These are phyloP conservation scores for Acridotheres tristis DNA, from an alignment of 2,797 vertebrate species.

Conservation along the genomic window DNA sequence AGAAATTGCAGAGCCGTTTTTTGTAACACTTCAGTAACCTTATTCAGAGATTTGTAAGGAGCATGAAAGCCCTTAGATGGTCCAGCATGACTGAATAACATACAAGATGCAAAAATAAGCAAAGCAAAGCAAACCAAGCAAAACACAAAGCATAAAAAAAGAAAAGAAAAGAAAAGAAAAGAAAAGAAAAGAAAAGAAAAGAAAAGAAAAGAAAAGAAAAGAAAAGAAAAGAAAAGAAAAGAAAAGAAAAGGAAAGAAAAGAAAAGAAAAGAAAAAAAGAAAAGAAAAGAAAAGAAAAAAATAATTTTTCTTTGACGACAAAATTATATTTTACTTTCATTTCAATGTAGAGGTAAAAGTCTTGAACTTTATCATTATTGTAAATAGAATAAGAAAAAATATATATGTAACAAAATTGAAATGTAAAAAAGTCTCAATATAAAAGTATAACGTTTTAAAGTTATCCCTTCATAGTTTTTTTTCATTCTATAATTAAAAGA, in stretches of 20 bases:
- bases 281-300: too few relatives aligned
- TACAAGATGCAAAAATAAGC: neutral
- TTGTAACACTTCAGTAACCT: constrained; percentile 49
- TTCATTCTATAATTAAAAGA: neutral
- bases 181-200: neutral
- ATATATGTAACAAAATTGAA: neutral
- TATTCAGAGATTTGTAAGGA: constrained; percentile 47
- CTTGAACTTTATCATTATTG: neutral
- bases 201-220: neutral
- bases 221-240: neutral
- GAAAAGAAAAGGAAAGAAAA: neutral
- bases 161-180: neutral
- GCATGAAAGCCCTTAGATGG: neutral
- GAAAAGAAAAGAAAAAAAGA: too few relatives aligned
- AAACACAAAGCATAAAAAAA: neutral
- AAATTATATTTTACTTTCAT: neutral
- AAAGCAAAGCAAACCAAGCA: neutral
- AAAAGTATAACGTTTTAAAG: neutral
- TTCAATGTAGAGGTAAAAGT: neutral
- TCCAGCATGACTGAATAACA: constrained; percentile 5
- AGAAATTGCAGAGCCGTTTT: constrained; percentile 56
- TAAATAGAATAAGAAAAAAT: neutral
- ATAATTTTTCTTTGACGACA: neutral
- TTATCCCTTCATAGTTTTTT: neutral
- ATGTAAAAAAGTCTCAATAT: neutral